phyloP scores from a whole-genome alignment of 2,797 vertebrate species.

The Myotis pilosus region DNA sequence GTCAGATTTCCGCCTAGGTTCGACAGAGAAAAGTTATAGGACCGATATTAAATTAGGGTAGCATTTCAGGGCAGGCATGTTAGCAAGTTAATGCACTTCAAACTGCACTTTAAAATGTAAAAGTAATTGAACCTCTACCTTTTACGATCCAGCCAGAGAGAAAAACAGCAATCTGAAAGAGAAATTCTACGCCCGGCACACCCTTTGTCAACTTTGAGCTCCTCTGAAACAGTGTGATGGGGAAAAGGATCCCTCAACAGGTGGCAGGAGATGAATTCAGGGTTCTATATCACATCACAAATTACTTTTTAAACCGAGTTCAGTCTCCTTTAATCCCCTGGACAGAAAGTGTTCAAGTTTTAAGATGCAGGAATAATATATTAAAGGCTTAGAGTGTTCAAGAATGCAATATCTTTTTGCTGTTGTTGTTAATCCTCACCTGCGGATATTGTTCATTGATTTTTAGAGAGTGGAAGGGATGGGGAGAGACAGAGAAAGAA shows the following conservation, averaged over 20 bases:
- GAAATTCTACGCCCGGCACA: neutral
- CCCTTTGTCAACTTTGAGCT: neutral
- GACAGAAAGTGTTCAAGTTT: neutral
- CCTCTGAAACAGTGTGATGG: neutral
- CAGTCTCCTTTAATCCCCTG: neutral
- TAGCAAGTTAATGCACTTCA: conserved; percentile 46
- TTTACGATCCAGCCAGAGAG: neutral
- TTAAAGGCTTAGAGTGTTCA: neutral
- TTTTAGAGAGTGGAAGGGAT: too few relatives aligned
- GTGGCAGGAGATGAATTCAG: neutral
- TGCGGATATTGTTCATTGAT: too few relatives aligned
- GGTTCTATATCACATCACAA: neutral
- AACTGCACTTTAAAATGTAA: conserved; percentile 57
- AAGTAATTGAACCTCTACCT: conserved; percentile 51
- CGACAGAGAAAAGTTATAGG: neutral
- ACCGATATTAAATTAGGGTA: conserved; percentile 54
- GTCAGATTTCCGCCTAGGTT: conserved; percentile 34
- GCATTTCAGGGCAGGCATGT: conserved; percentile 36
- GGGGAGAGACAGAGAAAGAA: neutral
- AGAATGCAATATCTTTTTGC: too few relatives aligned
- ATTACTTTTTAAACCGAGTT: neutral
- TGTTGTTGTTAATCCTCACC: too few relatives aligned
- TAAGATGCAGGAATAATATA: neutral
- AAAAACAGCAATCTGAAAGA: neutral
- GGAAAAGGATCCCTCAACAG: neutral